These are phyloP conservation scores for Phyllotreta cruciferae DNA, from an alignment of 2,888 invertebrate genomes.

Conservation along the genomic window DNA sequence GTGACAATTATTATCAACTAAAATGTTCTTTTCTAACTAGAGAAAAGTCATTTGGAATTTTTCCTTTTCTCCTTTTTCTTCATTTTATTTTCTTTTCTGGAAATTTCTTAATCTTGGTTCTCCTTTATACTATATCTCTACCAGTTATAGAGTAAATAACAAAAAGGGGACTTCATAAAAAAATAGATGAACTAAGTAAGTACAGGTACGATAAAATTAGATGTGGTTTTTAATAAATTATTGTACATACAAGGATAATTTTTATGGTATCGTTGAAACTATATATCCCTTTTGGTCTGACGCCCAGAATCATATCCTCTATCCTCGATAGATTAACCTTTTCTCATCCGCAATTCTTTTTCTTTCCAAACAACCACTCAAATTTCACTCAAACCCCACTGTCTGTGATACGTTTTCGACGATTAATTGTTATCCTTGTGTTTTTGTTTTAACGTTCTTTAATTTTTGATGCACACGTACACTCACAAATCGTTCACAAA, in stretches of 20 bases:
- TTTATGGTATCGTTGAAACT: slow-evolving; percentile 27
- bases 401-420: slow-evolving; percentile 13
- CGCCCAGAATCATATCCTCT: slow-evolving; percentile 51
- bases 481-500: slow-evolving; percentile 14
- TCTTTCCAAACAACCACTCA: slow-evolving; percentile 32
- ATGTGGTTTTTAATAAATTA: too few relatives aligned
- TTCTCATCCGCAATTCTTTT: slow-evolving; percentile 36
- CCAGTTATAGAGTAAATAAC: too few relatives aligned
- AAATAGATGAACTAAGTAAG: too few relatives aligned
- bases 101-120: too few relatives aligned
- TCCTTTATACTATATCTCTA: too few relatives aligned
- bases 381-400: slow-evolving; percentile 27
- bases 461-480: slow-evolving; percentile 25
- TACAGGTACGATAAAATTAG: too few relatives aligned
- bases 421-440: slow-evolving; percentile 23
- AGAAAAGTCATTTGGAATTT: not conserved
- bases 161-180: too few relatives aligned
- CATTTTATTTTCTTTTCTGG: too few relatives aligned
- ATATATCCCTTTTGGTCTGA: slow-evolving; percentile 34
- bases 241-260: not conserved
- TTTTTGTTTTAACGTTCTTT: slow-evolving; percentile 25
- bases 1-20: not conserved
- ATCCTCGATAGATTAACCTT: slow-evolving; percentile 46
- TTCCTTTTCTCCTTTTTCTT: not conserved
- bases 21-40: not conserved